These are phyloP conservation scores for Chrysogorgia sp. DNA, from an alignment of 92 coral and sea anemone species.

Conservation along the genomic window DNA sequence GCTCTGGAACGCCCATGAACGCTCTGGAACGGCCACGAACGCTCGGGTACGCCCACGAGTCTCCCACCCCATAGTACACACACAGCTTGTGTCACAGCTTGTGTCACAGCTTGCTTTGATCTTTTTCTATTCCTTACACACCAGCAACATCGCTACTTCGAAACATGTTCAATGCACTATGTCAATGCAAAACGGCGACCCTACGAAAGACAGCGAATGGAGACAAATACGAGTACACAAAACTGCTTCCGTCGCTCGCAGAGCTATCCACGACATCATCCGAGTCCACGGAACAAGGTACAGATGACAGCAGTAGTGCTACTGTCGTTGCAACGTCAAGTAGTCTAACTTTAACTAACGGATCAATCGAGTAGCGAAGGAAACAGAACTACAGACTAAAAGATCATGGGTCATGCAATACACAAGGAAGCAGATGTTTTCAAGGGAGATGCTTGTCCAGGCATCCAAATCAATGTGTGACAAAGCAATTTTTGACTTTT, in stretches of 20 bases:
- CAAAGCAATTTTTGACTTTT: no score
- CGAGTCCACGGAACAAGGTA: constrained; percentile 27
- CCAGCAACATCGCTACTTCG: constrained; percentile 25
- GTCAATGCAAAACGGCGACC: constrained; percentile 18
- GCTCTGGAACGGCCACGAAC: no score
- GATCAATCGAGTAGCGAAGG: constrained; percentile 13
- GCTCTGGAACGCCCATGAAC: no score
- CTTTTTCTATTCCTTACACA: neutral
- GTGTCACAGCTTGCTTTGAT: no score
- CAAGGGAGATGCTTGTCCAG: no score
- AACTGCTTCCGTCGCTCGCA: constrained; percentile 5
- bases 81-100: no score
- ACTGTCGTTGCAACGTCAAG: constrained; percentile 20
- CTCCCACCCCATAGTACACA: no score
- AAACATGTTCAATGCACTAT: constrained; percentile 27
- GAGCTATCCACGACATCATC: constrained; percentile 20
- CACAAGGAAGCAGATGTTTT: no score
- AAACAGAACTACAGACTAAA: no score
- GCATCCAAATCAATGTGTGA: no score
- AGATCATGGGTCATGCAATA: no score
- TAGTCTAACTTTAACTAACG: constrained; percentile 25
- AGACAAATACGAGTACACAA: constrained; percentile 13
- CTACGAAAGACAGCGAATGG: constrained; percentile 4
- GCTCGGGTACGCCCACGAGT: no score
- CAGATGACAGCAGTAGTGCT: constrained; percentile 26